phyloP scores from a whole-genome alignment of 2,113 vertebrate species.

The Epinephelus fuscoguttatus region DNA sequence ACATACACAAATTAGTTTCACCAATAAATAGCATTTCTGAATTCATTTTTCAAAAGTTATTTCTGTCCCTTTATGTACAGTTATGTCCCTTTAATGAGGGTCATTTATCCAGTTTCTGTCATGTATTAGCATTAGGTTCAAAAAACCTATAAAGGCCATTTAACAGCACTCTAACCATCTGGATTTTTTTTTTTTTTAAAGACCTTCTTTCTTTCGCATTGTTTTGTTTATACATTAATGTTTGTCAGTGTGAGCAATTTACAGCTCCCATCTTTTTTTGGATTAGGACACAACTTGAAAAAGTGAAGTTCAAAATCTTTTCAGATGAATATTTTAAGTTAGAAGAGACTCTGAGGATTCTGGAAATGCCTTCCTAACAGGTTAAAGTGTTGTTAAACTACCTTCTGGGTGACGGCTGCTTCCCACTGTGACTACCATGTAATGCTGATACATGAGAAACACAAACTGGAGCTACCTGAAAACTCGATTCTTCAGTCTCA shows the following conservation, averaged over 20 bases:
- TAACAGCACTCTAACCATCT: neutral
- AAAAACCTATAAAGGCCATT: neutral
- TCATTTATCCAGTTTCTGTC: neutral
- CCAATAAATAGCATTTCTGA: constrained; percentile 65
- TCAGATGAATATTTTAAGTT: neutral
- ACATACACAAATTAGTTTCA: constrained; percentile 17
- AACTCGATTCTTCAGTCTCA: neutral
- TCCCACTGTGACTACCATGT: neutral
- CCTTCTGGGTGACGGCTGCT: neutral
- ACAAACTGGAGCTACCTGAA: constrained; percentile 19
- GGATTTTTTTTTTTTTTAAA: too few relatives aligned
- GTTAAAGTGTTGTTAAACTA: neutral
- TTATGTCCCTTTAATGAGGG: neutral
- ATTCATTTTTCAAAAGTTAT: constrained; percentile 13
- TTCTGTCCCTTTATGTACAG: constrained; percentile 38
- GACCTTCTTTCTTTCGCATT: neutral
- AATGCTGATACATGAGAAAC: neutral
- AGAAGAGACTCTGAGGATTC: neutral
- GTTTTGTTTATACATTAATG: too few relatives aligned
- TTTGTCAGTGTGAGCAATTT: too few relatives aligned
- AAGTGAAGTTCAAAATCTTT: too few relatives aligned
- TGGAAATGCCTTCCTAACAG: neutral
- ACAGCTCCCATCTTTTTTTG: neutral
- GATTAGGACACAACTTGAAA: neutral
- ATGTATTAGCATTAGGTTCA: too few relatives aligned